Conservation (phyloP, 2,797 vertebrate species). For the Dryobates pubescens region DNA sequence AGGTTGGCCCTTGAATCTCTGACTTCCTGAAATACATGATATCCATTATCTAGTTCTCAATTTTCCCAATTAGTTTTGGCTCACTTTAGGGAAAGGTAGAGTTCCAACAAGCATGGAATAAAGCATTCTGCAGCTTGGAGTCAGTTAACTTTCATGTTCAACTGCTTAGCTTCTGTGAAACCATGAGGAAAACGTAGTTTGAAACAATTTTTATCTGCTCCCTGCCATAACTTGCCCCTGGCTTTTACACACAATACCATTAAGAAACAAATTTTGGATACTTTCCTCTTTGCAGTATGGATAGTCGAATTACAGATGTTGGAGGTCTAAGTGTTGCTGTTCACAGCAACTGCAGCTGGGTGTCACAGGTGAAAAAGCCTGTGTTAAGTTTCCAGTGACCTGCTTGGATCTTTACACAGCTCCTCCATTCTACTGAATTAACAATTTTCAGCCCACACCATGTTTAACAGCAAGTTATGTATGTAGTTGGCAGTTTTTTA, state of each 20-base stretch:
- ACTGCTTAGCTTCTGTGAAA: constrained; percentile 15
- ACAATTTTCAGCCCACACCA: background rate
- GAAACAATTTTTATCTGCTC: constrained; percentile 23
- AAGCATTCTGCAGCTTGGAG: background rate
- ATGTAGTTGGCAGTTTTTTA: background rate
- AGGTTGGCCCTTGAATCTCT: background rate
- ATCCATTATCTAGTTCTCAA: background rate
- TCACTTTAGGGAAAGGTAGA: background rate
- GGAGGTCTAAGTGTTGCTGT: background rate
- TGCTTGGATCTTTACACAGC: constrained; percentile 35
- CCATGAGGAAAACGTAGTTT: background rate
- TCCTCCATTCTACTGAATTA: constrained; percentile 29
- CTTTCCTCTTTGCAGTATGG: constrained; percentile 14
- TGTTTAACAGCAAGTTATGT: background rate
- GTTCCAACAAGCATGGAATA: background rate
- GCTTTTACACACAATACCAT: background rate
- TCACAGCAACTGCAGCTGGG: constrained; percentile 30
- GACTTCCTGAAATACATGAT: background rate
- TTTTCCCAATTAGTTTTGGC: background rate
- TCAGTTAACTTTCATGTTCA: constrained; percentile 13
- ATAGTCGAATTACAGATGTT: background rate
- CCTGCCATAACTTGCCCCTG: background rate
- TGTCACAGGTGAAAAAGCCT: constrained; percentile 8
- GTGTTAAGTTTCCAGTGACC: constrained; percentile 47
- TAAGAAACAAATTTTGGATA: background rate